phyloP scores from a whole-genome alignment of 1,140 invertebrate species.

The Eueides isabella region DNA sequence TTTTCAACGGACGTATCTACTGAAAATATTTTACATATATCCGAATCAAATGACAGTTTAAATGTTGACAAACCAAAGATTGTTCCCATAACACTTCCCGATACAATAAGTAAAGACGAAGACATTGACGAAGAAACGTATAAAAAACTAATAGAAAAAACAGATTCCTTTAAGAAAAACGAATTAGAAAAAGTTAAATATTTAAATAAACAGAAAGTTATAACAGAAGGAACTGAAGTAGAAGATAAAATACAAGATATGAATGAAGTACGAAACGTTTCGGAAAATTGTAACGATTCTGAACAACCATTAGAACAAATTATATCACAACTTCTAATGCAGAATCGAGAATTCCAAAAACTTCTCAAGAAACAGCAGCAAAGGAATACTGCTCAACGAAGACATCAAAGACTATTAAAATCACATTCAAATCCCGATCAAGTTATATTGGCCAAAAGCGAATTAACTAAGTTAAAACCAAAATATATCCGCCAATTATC shows the following conservation, averaged over 20 bases:
- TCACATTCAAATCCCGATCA: conserved; percentile 80
- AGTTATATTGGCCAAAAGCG: conserved; percentile 62
- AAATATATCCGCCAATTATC: conserved; percentile 79
- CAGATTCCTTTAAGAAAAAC: conserved; percentile 82
- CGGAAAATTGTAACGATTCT: conserved; percentile 68
- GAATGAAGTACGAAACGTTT: conserved; percentile 50
- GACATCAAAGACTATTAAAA: conserved; percentile 83
- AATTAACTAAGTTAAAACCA: conserved; percentile 70
- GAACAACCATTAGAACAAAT: conserved; percentile 89
- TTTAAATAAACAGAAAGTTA: conserved; percentile 76
- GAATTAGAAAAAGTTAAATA: conserved; percentile 80
- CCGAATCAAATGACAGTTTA: conserved; percentile 85
- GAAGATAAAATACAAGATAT: conserved; percentile 58
- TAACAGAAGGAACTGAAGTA: conserved; percentile 67
- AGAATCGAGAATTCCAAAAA: conserved; percentile 92
- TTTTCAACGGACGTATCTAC: conserved; percentile 83
- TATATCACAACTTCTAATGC: conserved; percentile 91
- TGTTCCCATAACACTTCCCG: conserved; percentile 46
- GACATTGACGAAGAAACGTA: conserved; percentile 78
- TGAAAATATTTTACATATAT: conserved; percentile 84
- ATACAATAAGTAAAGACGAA: conserved; percentile 70
- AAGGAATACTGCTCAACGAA: conserved; percentile 81
- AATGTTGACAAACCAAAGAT: conserved; percentile 67
- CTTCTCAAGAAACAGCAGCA: conserved; percentile 87
- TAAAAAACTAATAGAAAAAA: conserved; percentile 79